phyloP scores from a whole-genome alignment of 2,113 vertebrate genomes.

The Megaceryle maxima region DNA sequence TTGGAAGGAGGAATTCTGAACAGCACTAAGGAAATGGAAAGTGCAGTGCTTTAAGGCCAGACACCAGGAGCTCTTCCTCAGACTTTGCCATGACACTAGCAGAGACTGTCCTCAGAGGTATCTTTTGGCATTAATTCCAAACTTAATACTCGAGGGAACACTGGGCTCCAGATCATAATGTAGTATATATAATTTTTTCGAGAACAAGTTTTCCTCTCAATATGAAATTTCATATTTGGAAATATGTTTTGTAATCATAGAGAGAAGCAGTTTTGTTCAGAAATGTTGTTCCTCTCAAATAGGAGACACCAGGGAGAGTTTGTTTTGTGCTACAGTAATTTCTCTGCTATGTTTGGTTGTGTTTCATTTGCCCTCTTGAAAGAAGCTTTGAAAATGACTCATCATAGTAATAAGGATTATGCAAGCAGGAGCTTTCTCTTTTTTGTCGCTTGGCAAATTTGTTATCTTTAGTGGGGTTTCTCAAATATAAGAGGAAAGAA shows the following conservation, averaged over 20 bases:
- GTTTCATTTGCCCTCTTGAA: background rate
- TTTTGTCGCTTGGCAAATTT: background rate
- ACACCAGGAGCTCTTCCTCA: background rate
- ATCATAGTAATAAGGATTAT: background rate
- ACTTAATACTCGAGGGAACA: background rate
- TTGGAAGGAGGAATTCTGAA: background rate
- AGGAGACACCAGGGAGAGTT: background rate
- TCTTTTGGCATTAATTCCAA: background rate
- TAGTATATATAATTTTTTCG: background rate
- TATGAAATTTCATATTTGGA: background rate
- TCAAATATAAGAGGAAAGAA: background rate
- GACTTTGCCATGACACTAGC: background rate
- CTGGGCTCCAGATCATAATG: background rate
- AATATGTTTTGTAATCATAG: background rate
- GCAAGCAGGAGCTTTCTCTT: background rate
- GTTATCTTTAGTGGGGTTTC: background rate
- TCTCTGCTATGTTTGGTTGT: background rate
- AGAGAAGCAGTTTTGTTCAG: background rate
- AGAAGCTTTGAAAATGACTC: background rate
- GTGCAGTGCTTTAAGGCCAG: background rate
- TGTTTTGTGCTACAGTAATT: background rate
- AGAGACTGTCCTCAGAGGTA: background rate
- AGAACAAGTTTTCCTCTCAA: background rate
- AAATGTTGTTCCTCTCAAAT: background rate
- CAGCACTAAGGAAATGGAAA: background rate